Percentiles rank a stretch among this genome's conserved stretches.
Conservation (phyloP, 2,797 vertebrate genomes). For the Lagodon rhomboides region DNA sequence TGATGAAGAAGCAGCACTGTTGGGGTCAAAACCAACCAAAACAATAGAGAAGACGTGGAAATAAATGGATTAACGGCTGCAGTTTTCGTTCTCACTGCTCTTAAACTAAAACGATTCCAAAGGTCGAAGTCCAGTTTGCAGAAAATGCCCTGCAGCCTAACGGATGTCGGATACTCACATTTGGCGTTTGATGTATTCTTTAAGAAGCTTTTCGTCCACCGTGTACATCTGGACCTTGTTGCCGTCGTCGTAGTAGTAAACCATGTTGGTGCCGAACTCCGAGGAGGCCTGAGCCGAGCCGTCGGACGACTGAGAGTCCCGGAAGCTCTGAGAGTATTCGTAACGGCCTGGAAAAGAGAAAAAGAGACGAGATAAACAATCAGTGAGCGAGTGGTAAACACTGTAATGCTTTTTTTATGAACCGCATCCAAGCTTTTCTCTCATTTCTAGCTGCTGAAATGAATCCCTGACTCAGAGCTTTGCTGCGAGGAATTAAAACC, state of each 20-base stretch:
- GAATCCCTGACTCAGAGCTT: background rate
- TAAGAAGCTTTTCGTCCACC: slow-evolving; percentile 94
- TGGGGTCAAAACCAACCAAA: no score
- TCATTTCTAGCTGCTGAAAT: background rate
- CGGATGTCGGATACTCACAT: slow-evolving; percentile 88
- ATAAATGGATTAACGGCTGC: no score
- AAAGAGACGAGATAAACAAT: fast-evolving
- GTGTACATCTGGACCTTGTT: slow-evolving; percentile 93
- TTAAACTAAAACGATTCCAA: no score
- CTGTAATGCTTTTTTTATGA: background rate
- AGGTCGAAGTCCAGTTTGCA: no score
- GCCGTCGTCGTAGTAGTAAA: slow-evolving; percentile 95
- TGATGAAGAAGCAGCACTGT: no score
- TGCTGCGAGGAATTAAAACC: background rate
- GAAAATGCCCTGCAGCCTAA: background rate
- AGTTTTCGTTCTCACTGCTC: no score
- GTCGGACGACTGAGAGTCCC: slow-evolving; percentile 85
- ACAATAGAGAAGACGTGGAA: no score
- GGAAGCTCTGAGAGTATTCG: slow-evolving; percentile 87
- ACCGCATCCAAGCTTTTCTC: background rate
- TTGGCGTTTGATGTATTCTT: slow-evolving; percentile 96
- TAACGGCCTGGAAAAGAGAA: slow-evolving; percentile 84
- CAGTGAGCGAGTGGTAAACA: background rate
- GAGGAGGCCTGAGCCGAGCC: slow-evolving; percentile 78
- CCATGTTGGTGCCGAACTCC: slow-evolving; percentile 89